Conservation (phyloP, 2,888 invertebrate genomes). For the Dugesia japonica region DNA sequence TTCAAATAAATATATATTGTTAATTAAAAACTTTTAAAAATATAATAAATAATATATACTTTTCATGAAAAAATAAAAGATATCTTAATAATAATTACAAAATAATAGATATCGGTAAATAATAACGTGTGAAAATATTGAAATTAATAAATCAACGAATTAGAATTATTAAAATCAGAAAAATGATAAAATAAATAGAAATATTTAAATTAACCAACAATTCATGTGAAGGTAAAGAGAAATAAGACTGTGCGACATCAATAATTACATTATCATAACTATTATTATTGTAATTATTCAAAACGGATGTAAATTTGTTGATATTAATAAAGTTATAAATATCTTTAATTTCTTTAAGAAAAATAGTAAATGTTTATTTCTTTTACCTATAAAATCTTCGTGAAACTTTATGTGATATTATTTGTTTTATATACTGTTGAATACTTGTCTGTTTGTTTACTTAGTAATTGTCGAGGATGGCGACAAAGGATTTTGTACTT, state of each 20-base stretch:
- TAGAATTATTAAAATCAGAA: not conserved
- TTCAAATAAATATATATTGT: too few relatives aligned
- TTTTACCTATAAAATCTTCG: not conserved
- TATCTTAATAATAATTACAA: too few relatives aligned
- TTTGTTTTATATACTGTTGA: not conserved
- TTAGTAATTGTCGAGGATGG: not conserved
- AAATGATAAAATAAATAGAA: not conserved
- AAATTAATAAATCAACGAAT: too few relatives aligned
- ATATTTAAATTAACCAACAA: not conserved
- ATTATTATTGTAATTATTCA: not conserved
- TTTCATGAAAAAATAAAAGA: too few relatives aligned
- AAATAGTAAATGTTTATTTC: conserved; percentile 12
- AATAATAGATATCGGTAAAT: too few relatives aligned
- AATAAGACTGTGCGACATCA: too few relatives aligned
- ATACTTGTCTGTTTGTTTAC: not conserved
- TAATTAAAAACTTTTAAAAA: too few relatives aligned
- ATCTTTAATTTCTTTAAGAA: not conserved
- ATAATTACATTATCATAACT: too few relatives aligned
- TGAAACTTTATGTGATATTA: not conserved
- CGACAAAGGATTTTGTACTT: not conserved
- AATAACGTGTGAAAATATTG: too few relatives aligned
- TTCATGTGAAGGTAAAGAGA: not conserved
- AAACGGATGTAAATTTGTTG: conserved; percentile 10
- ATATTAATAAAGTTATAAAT: not conserved
- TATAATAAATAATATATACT: too few relatives aligned